These are phyloP conservation scores for Dolomedes plantarius DNA, from an alignment of 2,888 invertebrate species.

Conservation along the genomic window DNA sequence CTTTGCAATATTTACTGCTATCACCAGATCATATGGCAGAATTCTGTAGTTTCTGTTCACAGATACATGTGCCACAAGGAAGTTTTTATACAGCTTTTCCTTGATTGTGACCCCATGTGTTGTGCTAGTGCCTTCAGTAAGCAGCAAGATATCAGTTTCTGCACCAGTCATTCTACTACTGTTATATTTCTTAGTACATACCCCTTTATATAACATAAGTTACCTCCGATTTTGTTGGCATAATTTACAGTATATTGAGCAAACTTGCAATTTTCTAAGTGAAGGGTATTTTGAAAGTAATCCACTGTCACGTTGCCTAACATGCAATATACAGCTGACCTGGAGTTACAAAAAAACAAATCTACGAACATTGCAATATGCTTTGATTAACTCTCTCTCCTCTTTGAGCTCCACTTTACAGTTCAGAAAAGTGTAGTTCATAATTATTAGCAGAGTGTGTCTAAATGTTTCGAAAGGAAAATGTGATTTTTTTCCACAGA, in stretches of 20 bases:
- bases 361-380: not conserved
- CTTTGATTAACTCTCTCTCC: not conserved
- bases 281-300: conserved; percentile 30
- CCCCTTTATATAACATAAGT: conserved; percentile 51
- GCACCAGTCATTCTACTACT: conserved; percentile 70
- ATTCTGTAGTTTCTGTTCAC: conserved; percentile 71
- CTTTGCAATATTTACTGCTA: conserved; percentile 38
- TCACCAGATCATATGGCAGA: conserved; percentile 61
- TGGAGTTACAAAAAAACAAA: not conserved
- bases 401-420: conserved; percentile 15
- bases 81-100: conserved; percentile 71
- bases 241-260: conserved; percentile 45
- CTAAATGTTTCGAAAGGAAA: conserved; percentile 39
- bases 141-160: conserved; percentile 71
- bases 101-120: conserved; percentile 71
- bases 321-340: not conserved
- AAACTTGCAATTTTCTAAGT: conserved; percentile 36
- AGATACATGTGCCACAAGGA: conserved; percentile 70
- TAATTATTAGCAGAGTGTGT: conserved; percentile 42
- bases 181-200: conserved; percentile 58
- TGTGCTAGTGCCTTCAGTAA: conserved; percentile 72
- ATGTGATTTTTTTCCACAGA: conserved; percentile 40
- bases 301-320: not conserved
- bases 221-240: conserved; percentile 56
- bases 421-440: conserved; percentile 44